These are phyloP conservation scores for Ceratina australensis DNA, from an alignment of 1,140 invertebrate species.

Conservation along the genomic window DNA sequence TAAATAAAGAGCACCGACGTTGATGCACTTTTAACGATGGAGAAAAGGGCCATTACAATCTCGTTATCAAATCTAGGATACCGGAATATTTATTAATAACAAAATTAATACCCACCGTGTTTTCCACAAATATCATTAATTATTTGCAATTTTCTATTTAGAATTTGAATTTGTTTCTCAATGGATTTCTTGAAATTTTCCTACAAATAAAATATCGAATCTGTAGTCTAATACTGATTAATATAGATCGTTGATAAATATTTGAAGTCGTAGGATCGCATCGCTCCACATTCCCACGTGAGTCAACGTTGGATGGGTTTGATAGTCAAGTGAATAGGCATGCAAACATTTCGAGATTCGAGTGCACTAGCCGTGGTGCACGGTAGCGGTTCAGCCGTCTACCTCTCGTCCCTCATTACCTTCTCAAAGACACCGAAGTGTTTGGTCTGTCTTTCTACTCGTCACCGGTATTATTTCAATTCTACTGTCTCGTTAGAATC, in stretches of 20 bases:
- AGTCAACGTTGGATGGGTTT: not conserved
- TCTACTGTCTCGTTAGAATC: not conserved
- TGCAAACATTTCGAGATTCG: conserved; percentile 51
- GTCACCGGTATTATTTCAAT: not conserved
- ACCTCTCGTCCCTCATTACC: not conserved
- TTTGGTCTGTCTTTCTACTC: not conserved
- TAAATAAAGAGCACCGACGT: not conserved
- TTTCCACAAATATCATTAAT: no score
- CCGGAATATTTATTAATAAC: no score
- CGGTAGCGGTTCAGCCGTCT: not conserved
- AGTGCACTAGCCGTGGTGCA: not conserved
- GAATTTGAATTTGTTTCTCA: no score
- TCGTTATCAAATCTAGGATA: conserved; percentile 8
- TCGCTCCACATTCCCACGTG: conserved; percentile 14
- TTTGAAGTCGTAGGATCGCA: no score
- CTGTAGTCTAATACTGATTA: no score
- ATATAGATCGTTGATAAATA: no score
- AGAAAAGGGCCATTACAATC: conserved; percentile 26
- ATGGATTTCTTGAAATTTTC: no score
- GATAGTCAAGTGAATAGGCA: conserved; percentile 7
- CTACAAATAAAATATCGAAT: no score
- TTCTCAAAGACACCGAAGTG: conserved; percentile 1
- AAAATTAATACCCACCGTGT: no score
- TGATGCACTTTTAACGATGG: conserved; percentile 29
- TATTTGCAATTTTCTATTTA: no score